Evolutionary conservation across 2,888 invertebrate genomes (phyloP), one percentile per base, ranked within the genome.

Genomic region (Melinopterus prodromus): DNA sequence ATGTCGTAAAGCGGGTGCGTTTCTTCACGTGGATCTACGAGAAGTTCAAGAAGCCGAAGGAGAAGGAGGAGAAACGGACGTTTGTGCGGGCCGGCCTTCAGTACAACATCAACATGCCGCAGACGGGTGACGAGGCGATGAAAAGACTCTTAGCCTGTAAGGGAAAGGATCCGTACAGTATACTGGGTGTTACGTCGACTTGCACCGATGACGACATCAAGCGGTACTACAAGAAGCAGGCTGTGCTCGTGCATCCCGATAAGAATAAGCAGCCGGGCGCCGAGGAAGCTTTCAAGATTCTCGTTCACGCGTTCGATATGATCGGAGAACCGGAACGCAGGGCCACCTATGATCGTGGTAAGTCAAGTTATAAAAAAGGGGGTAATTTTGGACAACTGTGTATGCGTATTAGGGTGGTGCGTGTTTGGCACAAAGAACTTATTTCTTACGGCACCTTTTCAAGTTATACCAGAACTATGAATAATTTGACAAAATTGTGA

Each of bases 201-300:
- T 97, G 97, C 88, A 93, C 95, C 14, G 98, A 98, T 87, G 98
- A 98, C 84, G 98, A 98, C 86, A 97, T 99, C 85, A 96, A 97
- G 87, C 95, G 96, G 85, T 98, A 98, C 91, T 98, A 98, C 90
- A 95, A 97, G 86, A 93, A 96, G 85, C 98, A 98, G 89, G 98
- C 98, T 7, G 96, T 98, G 86, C 91, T 98, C 70, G 98, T 98
- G 69, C 98, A 98, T 90, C 98, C 98, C 0, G 98, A 98, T 88
- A 98, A 98, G 90, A 98, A 98, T 89, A 95, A 95, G 86, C 97
- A 97, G 88, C 96, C 97, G 5, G 98, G 98, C 38, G 98, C 98
- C 0, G 98, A 98, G 87, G 98, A 98, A 90, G 98, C 98, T 69
- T 98, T 98, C 89, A 98, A 98, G 90, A 98, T 98, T 87, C 91